Percentiles rank a stretch among this genome's conserved stretches.
These are phyloP conservation scores for Euplagia quadripunctaria DNA, from an alignment of 2,888 invertebrate genomes.

Conservation along the genomic window DNA sequence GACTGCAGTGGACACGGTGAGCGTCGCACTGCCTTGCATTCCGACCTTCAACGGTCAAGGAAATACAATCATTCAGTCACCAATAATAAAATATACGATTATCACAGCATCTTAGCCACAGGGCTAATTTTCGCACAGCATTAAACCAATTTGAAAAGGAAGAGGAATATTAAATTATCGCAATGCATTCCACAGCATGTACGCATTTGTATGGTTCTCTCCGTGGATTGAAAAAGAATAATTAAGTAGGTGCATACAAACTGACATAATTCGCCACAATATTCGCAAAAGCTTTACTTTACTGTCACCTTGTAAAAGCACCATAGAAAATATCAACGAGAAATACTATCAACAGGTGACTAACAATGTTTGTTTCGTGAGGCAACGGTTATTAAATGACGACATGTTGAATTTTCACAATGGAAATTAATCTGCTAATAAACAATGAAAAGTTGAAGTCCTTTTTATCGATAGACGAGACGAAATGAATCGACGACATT, in stretches of 20 bases:
- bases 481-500: slow-evolving; percentile 34
- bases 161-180: slow-evolving; percentile 63
- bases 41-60: slow-evolving; percentile 83
- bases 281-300: slow-evolving; percentile 72
- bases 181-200: slow-evolving; percentile 62
- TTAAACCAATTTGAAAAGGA: slow-evolving; percentile 44
- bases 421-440: slow-evolving; percentile 71
- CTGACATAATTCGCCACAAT: slow-evolving; percentile 63
- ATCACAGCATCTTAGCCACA: slow-evolving; percentile 67
- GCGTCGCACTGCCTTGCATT: slow-evolving; percentile 73
- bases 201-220: background rate
- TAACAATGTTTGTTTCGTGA: slow-evolving; percentile 62
- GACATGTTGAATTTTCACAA: slow-evolving; percentile 77
- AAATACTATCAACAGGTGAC: slow-evolving; percentile 56
- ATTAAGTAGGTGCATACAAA: slow-evolving; percentile 36
- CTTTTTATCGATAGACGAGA: slow-evolving; percentile 55
- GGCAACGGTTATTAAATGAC: slow-evolving; percentile 65
- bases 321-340: slow-evolving; percentile 35
- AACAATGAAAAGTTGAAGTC: slow-evolving; percentile 71
- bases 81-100: slow-evolving; percentile 74
- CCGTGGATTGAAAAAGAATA: background rate
- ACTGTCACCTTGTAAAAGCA: slow-evolving; percentile 41
- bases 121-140: slow-evolving; percentile 75
- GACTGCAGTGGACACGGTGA: slow-evolving; percentile 66
- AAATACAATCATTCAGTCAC: slow-evolving; percentile 78